Evolutionary conservation across 1,140 invertebrate species (phyloP), one percentile per base, ranked within the genome.

Genomic region (Camponotus vicinus): DNA sequence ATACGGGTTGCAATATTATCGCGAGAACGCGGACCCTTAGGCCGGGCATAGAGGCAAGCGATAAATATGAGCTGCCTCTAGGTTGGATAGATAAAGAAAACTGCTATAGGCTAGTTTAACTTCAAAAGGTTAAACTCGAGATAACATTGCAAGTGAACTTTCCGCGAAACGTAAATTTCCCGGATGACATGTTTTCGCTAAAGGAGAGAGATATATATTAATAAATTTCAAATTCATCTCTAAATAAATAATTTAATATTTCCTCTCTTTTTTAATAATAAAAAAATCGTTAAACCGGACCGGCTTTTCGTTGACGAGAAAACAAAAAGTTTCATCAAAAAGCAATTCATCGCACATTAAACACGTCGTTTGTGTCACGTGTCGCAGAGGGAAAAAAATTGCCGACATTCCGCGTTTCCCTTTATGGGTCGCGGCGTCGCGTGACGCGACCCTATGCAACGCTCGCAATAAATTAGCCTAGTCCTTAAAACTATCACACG

Each of bases 371-470:
- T 21, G 27, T 73, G 49, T 67, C 55, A 57, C 9, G 9, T 42
- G 61, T 45, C 55, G 27, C 11, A 45, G 11, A 40, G 67, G 11
- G 11, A n/a, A 67, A 40, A 83, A 83, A 73, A 75, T 34, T 49
- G 40, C 57, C 13, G 32, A 45, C 18, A 59, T 61, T 32, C 45
- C 18, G 40, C 55, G 55, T 61, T 73, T 73, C 37, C n/a, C 55
- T 82, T 83, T 75, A 61, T 83, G 55, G 79, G 69, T 83, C 69
- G 79, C 55, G 40, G 27, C 40, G 27, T 59, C 67, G 79, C 18
- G 79, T 61, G 69, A 83, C 79, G 79, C 79, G 79, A 83, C n/a
- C 55, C 49, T 83, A 83, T 37, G 79, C 55, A 83, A 83, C 40
- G 61, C 69, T 63, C 21, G 21, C 49, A 57, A 83, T 83, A 83